Percentiles rank a stretch among this genome's conserved stretches.
Evolutionary conservation across 2,113 vertebrate species (phyloP).

Genomic region (Gavialis gangeticus): DNA sequence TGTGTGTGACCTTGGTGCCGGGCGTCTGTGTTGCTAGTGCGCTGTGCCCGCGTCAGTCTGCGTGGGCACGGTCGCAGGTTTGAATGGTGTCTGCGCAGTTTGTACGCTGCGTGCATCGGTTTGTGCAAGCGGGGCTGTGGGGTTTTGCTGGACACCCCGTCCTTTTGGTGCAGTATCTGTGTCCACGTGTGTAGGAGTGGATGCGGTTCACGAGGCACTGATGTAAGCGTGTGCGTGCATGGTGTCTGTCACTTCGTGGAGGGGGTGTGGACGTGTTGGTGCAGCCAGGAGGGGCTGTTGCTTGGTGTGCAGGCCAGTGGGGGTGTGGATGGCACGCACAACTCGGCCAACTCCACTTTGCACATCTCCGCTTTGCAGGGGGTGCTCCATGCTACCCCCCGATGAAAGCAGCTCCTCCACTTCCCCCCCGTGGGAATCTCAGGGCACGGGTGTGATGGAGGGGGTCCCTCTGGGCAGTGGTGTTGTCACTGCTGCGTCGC

Average conservation of each 20-base stretch:
- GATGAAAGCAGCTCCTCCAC: not conserved
- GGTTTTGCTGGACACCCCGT: too few species aligned
- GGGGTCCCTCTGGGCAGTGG: not conserved
- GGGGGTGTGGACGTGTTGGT: not conserved
- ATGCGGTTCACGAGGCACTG: not conserved
- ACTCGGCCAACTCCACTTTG: not conserved
- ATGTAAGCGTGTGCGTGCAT: too few species aligned
- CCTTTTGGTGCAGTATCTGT: not conserved
- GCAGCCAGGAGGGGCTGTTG: not conserved
- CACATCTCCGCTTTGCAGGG: not conserved
- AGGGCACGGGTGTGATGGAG: not conserved
- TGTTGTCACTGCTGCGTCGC: fast-evolving
- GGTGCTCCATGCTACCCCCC: not conserved
- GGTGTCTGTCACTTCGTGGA: too few species aligned
- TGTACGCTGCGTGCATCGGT: not conserved
- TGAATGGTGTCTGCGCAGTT: not conserved
- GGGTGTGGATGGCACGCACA: not conserved
- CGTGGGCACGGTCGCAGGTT: not conserved
- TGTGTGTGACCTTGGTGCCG: not conserved
- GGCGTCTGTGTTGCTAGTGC: not conserved
- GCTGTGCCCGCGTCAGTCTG: not conserved
- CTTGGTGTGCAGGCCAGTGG: not conserved
- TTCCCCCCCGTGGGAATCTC: not conserved
- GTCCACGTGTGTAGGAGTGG: not conserved
- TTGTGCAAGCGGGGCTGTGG: too few species aligned